phyloP scores from a whole-genome alignment of 37 sponge, comb jelly and placozoan genomes.

The Spongia lamella region DNA sequence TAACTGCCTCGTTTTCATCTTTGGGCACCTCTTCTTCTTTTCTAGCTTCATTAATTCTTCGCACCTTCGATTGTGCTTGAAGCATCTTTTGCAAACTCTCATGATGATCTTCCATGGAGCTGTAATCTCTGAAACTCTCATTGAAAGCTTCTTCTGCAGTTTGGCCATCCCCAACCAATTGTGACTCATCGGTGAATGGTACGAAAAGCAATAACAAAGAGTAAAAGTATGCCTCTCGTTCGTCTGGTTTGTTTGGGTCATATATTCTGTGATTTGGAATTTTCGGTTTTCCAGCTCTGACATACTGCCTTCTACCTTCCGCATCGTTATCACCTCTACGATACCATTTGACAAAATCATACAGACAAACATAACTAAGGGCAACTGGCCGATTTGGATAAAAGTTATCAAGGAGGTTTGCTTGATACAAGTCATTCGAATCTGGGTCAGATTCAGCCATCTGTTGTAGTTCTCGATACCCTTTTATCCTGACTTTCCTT shows the following conservation, averaged over 20 bases:
- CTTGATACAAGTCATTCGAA: conserved; percentile 29
- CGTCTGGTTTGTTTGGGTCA: conserved; percentile 37
- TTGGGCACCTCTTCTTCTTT: conserved; percentile 9
- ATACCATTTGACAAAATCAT: conserved; percentile 20
- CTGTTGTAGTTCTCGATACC: conserved; percentile 14
- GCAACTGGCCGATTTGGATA: conserved; percentile 43
- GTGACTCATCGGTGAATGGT: conserved; percentile 39
- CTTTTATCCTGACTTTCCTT: conserved; percentile 25
- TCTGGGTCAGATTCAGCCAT: conserved; percentile 32
- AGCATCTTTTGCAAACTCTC: conserved; percentile 41
- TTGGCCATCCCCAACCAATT: conserved; percentile 28
- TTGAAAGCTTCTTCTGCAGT: conserved; percentile 43
- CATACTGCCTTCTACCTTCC: conserved; percentile 11
- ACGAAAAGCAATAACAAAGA: conserved; percentile 40
- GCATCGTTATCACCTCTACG: neutral
- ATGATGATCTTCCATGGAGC: conserved; percentile 10
- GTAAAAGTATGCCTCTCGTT: conserved; percentile 29
- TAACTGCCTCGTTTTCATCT: neutral
- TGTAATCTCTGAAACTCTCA: neutral
- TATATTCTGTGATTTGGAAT: conserved; percentile 29
- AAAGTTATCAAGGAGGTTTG: conserved; percentile 19
- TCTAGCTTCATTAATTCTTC: conserved; percentile 45
- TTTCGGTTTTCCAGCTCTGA: conserved; percentile 5
- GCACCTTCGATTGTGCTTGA: conserved; percentile 7
- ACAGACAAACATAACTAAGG: conserved; percentile 46